Conservation (phyloP, 1,140 invertebrate genomes). For the Hyphantria cunea region DNA sequence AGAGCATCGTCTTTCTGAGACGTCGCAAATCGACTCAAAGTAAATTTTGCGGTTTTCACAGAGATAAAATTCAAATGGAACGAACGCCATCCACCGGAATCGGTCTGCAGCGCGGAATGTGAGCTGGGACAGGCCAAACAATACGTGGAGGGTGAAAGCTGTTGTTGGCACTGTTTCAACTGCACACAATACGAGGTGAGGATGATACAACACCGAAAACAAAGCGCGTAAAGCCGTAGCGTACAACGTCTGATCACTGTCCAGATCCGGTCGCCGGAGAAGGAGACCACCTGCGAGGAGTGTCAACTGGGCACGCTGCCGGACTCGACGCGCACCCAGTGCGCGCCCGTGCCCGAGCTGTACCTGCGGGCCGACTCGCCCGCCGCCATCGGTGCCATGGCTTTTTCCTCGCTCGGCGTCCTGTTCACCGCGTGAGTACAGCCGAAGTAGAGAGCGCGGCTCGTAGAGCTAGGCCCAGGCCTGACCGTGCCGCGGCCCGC, state of each 20-base stretch:
- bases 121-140: slow-evolving; percentile 93
- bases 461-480: too few species aligned
- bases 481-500: slow-evolving; percentile 36
- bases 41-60: slow-evolving; percentile 56
- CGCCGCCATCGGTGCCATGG: slow-evolving; percentile 94
- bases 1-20: neutral
- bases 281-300: slow-evolving; percentile 90
- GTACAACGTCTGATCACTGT: slow-evolving; percentile 10
- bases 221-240: neutral
- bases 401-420: slow-evolving; percentile 88
- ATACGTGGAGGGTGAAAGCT: slow-evolving; percentile 94
- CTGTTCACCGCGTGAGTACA: slow-evolving; percentile 84
- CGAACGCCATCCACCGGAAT: slow-evolving; percentile 89
- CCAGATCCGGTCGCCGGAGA: slow-evolving; percentile 88
- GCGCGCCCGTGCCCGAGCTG: slow-evolving; percentile 90
- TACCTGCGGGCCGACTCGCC: slow-evolving; percentile 90
- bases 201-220: neutral
- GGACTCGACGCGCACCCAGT: slow-evolving; percentile 87
- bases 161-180: slow-evolving; percentile 98
- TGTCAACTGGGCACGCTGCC: slow-evolving; percentile 93
- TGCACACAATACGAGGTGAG: slow-evolving; percentile 94
- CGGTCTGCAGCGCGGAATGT: slow-evolving; percentile 94
- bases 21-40: neutral
- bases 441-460: too few species aligned
- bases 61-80: slow-evolving; percentile 92